Evolutionary conservation across 2,888 invertebrate species (phyloP), one percentile per base, ranked within the genome.

Genomic region (Hyalella azteca): DNA sequence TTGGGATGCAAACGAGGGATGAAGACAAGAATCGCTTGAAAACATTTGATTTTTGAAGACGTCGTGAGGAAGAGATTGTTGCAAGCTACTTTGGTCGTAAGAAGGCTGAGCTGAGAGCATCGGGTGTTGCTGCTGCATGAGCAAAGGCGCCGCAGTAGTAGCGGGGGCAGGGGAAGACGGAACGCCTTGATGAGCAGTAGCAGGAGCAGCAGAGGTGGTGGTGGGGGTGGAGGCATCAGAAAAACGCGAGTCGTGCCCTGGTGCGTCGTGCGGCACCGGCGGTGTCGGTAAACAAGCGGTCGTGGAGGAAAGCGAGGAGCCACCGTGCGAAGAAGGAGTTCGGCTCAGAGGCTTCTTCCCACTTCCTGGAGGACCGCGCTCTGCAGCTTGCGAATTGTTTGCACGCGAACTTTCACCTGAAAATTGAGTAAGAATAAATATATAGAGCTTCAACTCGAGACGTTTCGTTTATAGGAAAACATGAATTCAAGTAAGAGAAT

Each of bases 91-190:
- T 11, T 41, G 75, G 15, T 75, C 75, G 26, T 29, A 75, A 11
- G 75, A 75, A 22, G 40, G 22, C 45, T 75, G 75, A 39, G 75
- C 41, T 26, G 75, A 75, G 0, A 75, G 45, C 41, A 75, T 26
- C 45, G 78, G n/a, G 39, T 54, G 50, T 15, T 80, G 78, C 26
- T 73, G 66, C 83, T 78, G 76, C 87, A 87, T 48, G 88, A 87
- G 49, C 89, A 89, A 39, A 90, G 90, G 60, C 92, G 91, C 0
- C 93, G 93, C 85, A 92, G 91, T 0, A 93, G 92, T 81, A 93
- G 90, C 45, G 92, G 91, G 15, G 39, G 66, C 40, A 26, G 22
- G 29, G 15, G 93, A 88, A 3, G 92, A 92, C 41, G 90, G 90
- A 87, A 92, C 92, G 54, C 88, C 85, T 54, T 77, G 85, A 86